A percentile compares a stretch with the other conserved stretches of the same genome.
Evolutionary conservation across 2,797 vertebrate genomes (phyloP).

Genomic region (Limnodromus scolopaceus): DNA sequence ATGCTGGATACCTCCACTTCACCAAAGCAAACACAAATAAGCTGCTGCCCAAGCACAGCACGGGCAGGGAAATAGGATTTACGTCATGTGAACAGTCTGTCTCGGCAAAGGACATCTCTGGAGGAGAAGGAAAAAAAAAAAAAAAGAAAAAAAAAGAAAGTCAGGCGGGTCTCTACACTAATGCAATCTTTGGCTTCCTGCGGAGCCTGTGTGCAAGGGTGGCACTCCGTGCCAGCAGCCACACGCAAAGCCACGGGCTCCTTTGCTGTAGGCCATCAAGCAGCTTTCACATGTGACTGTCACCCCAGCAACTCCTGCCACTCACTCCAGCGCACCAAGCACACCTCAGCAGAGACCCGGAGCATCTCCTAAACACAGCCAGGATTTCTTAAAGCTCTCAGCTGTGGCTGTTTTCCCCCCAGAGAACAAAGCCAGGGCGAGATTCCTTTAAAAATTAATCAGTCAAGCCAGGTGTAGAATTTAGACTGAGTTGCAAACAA

Average conservation of each 20-base stretch:
- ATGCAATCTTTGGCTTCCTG: not conserved
- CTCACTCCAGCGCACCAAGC: not conserved
- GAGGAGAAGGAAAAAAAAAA: not conserved
- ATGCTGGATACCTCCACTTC: not conserved
- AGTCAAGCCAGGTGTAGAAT: not conserved
- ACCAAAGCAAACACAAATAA: not conserved
- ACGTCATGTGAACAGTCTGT: not conserved
- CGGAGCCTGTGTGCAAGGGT: not conserved
- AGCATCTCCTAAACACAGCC: not conserved
- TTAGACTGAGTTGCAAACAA: not conserved
- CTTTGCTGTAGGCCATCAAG: not conserved
- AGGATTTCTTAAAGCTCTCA: not conserved
- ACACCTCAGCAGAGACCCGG: not conserved
- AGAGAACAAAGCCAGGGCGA: not conserved
- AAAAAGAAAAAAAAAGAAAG: not conserved
- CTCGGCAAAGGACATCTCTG: not conserved
- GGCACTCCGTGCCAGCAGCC: not conserved
- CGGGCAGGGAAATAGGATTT: not conserved
- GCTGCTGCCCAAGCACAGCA: not conserved
- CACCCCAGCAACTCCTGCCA: slow-evolving; percentile 17
- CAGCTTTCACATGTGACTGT: slow-evolving; percentile 4
- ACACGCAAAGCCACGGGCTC: slow-evolving; percentile 11
- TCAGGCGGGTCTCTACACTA: not conserved
- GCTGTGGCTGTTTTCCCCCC: not conserved
- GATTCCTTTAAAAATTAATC: not conserved